phyloP scores from a whole-genome alignment of 2,888 invertebrate species.

The Plusia festucae region DNA sequence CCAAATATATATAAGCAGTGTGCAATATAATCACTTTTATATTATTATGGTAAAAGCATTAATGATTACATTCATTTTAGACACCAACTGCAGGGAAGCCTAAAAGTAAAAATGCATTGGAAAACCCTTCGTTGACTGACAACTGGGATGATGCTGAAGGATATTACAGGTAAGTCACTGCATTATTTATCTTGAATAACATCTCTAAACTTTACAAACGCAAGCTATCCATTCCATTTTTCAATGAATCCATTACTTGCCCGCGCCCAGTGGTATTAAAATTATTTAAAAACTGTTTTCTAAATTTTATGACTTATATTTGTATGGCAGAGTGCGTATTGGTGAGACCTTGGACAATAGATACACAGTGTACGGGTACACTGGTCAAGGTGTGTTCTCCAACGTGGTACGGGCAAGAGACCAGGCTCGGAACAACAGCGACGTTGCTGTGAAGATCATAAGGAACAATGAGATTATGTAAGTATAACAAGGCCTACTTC shows the following conservation, averaged over 20 bases:
- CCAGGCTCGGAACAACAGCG: constrained; percentile 94
- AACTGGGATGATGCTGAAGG: constrained; percentile 99
- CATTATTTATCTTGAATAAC: not conserved
- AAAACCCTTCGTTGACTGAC: constrained; percentile 96
- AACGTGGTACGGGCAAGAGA: constrained; percentile 98
- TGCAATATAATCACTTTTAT: too few species aligned
- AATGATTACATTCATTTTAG: constrained; percentile 56
- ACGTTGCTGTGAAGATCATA: constrained; percentile 99
- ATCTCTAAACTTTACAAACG: not conserved
- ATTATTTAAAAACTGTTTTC: too few species aligned
- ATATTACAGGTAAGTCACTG: constrained; percentile 93
- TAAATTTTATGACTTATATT: not conserved
- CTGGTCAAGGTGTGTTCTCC: constrained; percentile 99
- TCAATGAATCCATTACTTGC: too few species aligned
- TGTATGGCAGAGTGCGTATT: constrained; percentile 93
- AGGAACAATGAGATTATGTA: constrained; percentile 99
- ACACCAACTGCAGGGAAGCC: constrained; percentile 74
- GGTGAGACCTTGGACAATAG: constrained; percentile 97
- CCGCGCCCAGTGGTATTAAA: too few species aligned
- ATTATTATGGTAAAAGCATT: not conserved
- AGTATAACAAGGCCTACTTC: constrained; percentile 72
- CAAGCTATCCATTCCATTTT: too few species aligned
- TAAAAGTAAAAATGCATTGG: constrained; percentile 69
- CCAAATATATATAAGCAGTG: not conserved
- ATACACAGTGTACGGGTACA: constrained; percentile 98